Evolutionary conservation across 2,888 invertebrate species (phyloP).

Genomic region (Melanophora roralis): DNA sequence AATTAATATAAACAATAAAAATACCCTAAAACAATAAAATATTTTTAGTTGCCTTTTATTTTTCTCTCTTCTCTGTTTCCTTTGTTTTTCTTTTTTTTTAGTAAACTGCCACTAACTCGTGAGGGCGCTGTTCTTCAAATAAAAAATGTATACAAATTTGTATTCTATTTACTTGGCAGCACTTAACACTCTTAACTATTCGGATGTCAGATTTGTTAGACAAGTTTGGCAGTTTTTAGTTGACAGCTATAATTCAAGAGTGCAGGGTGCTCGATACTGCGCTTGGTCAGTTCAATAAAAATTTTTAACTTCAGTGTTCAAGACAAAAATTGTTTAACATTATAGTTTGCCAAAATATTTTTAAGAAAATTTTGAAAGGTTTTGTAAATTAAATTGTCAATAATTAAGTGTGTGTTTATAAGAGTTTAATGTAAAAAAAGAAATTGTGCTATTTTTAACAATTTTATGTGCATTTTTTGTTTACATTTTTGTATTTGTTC

Average conservation of each 20-base stretch:
- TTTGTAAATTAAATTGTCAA: neutral
- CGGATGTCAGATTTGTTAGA: conserved; percentile 65
- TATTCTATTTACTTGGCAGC: conserved; percentile 38
- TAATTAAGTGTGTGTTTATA: neutral
- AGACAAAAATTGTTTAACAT: conserved; percentile 29
- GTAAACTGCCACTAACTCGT: neutral
- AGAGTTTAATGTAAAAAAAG: neutral
- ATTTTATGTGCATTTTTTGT: conserved; percentile 25
- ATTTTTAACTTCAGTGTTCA: conserved; percentile 28
- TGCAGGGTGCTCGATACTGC: conserved; percentile 64
- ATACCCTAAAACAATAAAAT: neutral
- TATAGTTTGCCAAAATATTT: neutral
- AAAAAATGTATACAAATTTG: neutral
- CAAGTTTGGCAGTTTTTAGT: conserved; percentile 66
- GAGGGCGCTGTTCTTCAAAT: conserved; percentile 25
- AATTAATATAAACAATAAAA: neutral
- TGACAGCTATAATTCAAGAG: conserved; percentile 67
- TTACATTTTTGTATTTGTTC: conserved; percentile 39
- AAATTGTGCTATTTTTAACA: neutral
- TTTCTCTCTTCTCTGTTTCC: neutral
- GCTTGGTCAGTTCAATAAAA: conserved; percentile 58
- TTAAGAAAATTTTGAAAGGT: neutral
- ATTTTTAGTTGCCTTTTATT: neutral
- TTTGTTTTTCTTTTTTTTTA: neutral
- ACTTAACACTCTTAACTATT: neutral